Percentiles rank a stretch among this genome's conserved stretches.
phyloP scores from a whole-genome alignment of 2,113 vertebrate species.

The Microcebus lehilahytsara region DNA sequence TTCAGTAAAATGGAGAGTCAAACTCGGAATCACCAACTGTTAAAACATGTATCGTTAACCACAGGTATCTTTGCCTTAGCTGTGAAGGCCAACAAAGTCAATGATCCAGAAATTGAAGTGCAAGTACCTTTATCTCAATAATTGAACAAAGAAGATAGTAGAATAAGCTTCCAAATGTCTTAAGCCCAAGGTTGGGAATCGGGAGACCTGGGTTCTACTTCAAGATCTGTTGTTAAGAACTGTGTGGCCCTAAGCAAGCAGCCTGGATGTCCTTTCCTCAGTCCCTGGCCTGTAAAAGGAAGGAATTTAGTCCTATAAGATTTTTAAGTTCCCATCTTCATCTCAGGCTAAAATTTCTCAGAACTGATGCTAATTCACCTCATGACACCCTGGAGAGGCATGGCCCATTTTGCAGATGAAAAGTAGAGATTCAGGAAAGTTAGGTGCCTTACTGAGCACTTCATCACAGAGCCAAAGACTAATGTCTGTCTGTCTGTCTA shows the following conservation, averaged over 20 bases:
- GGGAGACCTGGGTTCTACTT: not conserved
- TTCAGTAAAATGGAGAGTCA: conserved; percentile 53
- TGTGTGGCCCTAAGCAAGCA: not conserved
- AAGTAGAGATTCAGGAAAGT: not conserved
- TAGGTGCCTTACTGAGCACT: not conserved
- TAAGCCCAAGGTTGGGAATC: not conserved
- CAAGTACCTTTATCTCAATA: not conserved
- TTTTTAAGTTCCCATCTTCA: not conserved
- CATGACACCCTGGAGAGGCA: not conserved
- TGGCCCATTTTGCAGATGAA: not conserved
- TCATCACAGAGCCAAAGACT: not conserved
- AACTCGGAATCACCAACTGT: conserved; percentile 2
- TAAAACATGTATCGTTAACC: not conserved
- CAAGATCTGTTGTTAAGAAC: not conserved
- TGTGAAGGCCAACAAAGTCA: not conserved
- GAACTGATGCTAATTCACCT: not conserved
- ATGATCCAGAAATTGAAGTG: not conserved
- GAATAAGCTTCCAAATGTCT: not conserved
- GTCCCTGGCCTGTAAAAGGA: not conserved
- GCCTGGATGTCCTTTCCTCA: not conserved
- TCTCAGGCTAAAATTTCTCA: not conserved
- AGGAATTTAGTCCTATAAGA: not conserved
- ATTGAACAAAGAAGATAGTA: not conserved
- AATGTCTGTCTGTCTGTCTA: not conserved
- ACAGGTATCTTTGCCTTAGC: not conserved